These are phyloP conservation scores for Pangasianodon gigas DNA, from an alignment of 2,113 vertebrate species.

Conservation along the genomic window DNA sequence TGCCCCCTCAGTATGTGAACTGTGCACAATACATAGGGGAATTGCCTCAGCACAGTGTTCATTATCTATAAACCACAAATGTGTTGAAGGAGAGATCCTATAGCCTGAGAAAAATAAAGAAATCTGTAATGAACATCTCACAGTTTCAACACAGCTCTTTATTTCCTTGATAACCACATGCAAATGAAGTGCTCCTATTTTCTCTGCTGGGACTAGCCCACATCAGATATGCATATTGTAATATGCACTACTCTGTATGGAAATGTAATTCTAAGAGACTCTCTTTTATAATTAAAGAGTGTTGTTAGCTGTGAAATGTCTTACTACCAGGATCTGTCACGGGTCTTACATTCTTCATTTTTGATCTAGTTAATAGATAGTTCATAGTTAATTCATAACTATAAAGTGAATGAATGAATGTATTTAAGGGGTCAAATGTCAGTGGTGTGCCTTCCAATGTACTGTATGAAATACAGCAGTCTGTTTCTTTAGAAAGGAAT, in stretches of 20 bases:
- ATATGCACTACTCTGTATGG: not conserved
- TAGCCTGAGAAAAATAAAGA: not conserved
- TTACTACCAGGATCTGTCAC: not conserved
- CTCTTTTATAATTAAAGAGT: not conserved
- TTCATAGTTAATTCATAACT: not conserved
- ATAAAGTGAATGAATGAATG: not conserved
- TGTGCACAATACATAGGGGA: not conserved
- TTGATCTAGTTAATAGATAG: not conserved
- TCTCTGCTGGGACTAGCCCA: slow-evolving; percentile 13
- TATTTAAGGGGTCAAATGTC: not conserved
- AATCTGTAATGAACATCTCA: not conserved
- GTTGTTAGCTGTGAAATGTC: not conserved
- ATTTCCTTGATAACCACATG: not conserved
- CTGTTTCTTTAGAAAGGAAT: not conserved
- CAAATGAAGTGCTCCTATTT: slow-evolving; percentile 20
- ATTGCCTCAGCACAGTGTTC: not conserved
- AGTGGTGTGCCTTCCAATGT: not conserved
- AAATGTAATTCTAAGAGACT: not conserved
- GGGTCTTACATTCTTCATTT: not conserved
- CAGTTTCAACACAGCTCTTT: not conserved
- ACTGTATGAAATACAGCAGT: too few species aligned
- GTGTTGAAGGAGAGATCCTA: not conserved
- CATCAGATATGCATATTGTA: slow-evolving; percentile 10
- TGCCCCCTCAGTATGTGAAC: not conserved
- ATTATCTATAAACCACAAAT: not conserved